phyloP scores from a whole-genome alignment of 1,140 invertebrate genomes.

The Macrostomum lignano region DNA sequence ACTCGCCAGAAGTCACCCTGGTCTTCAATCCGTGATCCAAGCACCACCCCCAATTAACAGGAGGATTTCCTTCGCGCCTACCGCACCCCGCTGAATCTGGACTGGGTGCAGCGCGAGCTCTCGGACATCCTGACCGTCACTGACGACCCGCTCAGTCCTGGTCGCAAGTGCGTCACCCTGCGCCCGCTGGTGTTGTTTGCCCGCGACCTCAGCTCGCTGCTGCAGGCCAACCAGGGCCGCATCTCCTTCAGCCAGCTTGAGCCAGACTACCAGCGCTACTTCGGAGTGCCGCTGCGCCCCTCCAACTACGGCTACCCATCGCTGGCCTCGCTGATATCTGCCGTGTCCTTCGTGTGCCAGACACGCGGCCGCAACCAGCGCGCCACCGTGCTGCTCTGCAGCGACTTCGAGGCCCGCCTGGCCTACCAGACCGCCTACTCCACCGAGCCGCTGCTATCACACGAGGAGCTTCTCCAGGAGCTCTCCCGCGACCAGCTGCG shows the following conservation, averaged over 20 bases:
- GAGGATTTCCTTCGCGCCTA: background rate
- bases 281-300: constrained; percentile 31
- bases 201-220: constrained; percentile 32
- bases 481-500: no score
- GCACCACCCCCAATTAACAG: no score
- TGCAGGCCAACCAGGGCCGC: constrained; percentile 31
- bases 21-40: no score
- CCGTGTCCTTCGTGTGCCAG: constrained; percentile 33
- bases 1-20: no score
- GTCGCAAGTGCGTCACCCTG: constrained; percentile 24
- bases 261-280: constrained; percentile 30
- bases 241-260: constrained; percentile 33
- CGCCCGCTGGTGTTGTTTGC: constrained; percentile 33
- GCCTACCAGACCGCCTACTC: no score
- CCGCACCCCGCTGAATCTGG: background rate
- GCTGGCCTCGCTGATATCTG: constrained; percentile 30
- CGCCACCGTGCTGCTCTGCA: constrained; percentile 12
- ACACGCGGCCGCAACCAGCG: constrained; percentile 17
- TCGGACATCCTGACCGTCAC: constrained; percentile 2
- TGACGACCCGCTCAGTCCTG: constrained; percentile 7
- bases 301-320: constrained; percentile 33
- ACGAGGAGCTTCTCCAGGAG: no score
- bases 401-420: constrained; percentile 11
- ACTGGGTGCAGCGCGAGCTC: background rate
- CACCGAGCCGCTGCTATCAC: no score